These are phyloP conservation scores for Numenius phaeopus DNA, from an alignment of 2,797 vertebrate genomes.

Conservation along the genomic window DNA sequence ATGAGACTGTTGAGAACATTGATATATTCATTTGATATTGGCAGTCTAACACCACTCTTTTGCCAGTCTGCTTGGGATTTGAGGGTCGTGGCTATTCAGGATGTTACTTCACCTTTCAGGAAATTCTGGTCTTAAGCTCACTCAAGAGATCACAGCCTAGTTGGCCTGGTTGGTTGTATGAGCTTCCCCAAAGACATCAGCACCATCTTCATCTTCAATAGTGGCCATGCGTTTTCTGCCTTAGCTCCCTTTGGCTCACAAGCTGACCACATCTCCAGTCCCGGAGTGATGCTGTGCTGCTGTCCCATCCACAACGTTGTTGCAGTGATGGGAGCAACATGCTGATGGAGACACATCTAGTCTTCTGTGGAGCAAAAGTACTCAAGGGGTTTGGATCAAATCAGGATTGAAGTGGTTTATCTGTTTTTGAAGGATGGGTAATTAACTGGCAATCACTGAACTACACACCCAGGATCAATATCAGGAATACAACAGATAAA, in stretches of 20 bases:
- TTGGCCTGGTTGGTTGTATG: not conserved
- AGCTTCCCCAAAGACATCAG: not conserved
- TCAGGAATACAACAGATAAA: not conserved
- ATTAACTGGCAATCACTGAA: not conserved
- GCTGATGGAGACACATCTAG: not conserved
- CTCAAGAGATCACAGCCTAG: not conserved
- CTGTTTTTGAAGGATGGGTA: not conserved
- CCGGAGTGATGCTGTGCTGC: not conserved
- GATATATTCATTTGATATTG: not conserved
- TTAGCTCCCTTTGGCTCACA: not conserved
- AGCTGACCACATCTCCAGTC: not conserved
- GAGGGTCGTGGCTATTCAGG: not conserved
- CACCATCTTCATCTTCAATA: not conserved
- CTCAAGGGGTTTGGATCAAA: not conserved
- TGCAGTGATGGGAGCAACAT: rapidly evolving
- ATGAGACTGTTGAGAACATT: not conserved
- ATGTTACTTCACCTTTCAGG: not conserved
- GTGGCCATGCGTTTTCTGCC: not conserved
- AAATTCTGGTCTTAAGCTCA: not conserved
- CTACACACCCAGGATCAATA: not conserved
- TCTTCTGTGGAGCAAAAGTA: not conserved
- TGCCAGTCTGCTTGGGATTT: not conserved
- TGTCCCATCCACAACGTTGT: rapidly evolving
- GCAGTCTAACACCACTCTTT: not conserved
- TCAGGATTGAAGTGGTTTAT: not conserved